Evolutionary conservation across 1,140 invertebrate genomes (phyloP).

Genomic region (Diorhabda carinulata): DNA sequence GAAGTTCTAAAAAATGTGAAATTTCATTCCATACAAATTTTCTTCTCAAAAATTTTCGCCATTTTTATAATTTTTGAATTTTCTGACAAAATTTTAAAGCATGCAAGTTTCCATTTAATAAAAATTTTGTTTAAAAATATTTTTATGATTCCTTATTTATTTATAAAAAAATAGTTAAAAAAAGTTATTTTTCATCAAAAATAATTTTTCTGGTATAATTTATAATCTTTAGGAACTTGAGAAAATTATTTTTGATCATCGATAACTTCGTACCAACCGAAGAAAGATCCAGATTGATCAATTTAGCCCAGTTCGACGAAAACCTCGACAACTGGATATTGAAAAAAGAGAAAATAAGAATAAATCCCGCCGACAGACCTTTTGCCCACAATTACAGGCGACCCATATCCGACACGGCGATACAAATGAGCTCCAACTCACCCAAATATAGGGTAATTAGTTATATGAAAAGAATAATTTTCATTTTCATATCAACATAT

Average conservation of each 20-base stretch:
- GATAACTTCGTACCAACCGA: conserved; percentile 95
- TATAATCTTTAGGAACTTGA: conserved; percentile 55
- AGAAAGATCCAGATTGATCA: conserved; percentile 80
- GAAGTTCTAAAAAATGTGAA: no score
- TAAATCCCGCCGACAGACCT: conserved; percentile 38
- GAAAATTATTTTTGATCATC: conserved; percentile 83
- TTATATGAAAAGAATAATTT: background rate
- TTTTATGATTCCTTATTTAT: no score
- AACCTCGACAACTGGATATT: conserved; percentile 78
- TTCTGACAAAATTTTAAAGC: no score
- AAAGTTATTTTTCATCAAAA: no score
- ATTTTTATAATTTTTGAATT: no score
- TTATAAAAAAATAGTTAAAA: no score
- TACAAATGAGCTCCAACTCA: conserved; percentile 50
- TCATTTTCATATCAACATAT: conserved; percentile 45
- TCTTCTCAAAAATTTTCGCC: no score
- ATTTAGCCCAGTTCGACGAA: conserved; percentile 78
- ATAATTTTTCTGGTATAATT: no score
- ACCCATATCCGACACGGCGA: conserved; percentile 71
- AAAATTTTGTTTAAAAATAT: no score
- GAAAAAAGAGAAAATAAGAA: conserved; percentile 40
- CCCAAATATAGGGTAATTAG: conserved; percentile 37
- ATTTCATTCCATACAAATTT: no score
- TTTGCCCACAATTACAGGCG: conserved; percentile 48
- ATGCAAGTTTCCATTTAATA: no score